Conservation (phyloP, 1,140 invertebrate genomes). For the Heterodera schachtii region DNA sequence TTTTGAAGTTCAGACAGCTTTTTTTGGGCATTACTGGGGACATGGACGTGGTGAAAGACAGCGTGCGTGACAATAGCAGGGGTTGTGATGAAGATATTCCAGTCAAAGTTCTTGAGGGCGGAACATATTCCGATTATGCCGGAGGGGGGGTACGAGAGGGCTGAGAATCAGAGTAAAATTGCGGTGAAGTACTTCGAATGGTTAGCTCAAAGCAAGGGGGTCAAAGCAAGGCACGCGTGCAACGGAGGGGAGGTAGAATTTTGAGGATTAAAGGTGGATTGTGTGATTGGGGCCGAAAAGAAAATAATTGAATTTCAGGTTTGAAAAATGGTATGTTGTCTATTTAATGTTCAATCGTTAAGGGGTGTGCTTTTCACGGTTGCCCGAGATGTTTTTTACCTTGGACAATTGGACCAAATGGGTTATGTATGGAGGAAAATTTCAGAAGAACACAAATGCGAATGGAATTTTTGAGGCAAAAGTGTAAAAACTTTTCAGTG, state of each 20-base stretch:
- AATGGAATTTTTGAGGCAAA: not conserved
- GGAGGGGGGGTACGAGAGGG: constrained; percentile 11
- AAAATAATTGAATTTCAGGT: not conserved
- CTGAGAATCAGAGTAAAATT: constrained; percentile 5
- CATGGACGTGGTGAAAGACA: constrained; percentile 1
- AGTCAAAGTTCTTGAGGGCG: constrained; percentile 3
- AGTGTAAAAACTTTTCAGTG: not conserved
- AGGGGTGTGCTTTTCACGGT: not conserved
- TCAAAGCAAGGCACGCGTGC: not conserved
- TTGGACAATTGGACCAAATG: not conserved
- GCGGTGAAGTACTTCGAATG: constrained; percentile 8
- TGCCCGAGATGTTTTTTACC: not conserved
- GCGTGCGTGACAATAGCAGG: constrained; percentile 15
- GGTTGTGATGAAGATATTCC: constrained; percentile 7
- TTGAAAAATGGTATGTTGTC: too few relatives aligned
- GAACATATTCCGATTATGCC: constrained; percentile 10
- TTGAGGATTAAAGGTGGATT: not conserved
- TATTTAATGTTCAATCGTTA: too few relatives aligned
- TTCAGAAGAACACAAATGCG: not conserved
- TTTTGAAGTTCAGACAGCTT: not conserved
- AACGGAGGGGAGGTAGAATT: not conserved
- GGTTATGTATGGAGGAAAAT: not conserved
- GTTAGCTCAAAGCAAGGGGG: not conserved
- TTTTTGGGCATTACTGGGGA: constrained; percentile 7
- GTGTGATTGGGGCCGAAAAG: not conserved